Percentiles rank a stretch among this genome's conserved stretches.
phyloP scores from a whole-genome alignment of 2,888 invertebrate species.

The Holacanthella duospinosa region DNA sequence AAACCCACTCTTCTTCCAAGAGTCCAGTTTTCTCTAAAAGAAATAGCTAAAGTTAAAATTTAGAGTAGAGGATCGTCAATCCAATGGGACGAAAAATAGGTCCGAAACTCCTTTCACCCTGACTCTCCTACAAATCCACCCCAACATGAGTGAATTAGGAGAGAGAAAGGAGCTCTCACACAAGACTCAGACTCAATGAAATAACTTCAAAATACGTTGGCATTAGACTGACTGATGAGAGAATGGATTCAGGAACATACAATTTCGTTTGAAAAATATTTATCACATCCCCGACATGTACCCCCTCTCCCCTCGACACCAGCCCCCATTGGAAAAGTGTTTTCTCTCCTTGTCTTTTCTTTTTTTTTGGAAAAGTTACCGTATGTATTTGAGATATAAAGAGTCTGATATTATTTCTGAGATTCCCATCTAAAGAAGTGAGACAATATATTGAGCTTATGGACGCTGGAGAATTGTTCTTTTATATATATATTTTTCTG shows the following conservation, averaged over 20 bases:
- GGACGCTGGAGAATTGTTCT: conserved; percentile 32
- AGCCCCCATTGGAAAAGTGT: neutral
- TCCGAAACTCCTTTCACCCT: no score
- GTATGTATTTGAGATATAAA: neutral
- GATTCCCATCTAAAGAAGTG: neutral
- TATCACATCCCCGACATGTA: no score
- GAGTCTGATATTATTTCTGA: neutral
- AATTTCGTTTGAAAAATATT: no score
- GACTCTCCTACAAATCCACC: no score
- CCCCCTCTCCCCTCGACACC: neutral
- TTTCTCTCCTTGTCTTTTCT: neutral
- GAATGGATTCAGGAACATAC: neutral
- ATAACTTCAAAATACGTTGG: neutral
- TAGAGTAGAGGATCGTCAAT: conserved; percentile 34
- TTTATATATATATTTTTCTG: conserved; percentile 27
- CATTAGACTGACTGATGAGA: neutral
- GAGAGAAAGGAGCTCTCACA: neutral
- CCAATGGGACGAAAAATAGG: no score
- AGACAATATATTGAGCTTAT: conserved; percentile 15
- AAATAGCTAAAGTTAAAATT: conserved; percentile 36
- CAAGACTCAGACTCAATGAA: neutral
- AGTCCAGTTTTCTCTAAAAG: conserved; percentile 7
- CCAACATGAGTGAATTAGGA: neutral
- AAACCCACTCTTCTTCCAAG: conserved; percentile 22
- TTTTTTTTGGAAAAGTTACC: neutral